Base-by-base conservation (phyloP, 2,797 vertebrate species). In the Phylloscopus collybita region DNA sequence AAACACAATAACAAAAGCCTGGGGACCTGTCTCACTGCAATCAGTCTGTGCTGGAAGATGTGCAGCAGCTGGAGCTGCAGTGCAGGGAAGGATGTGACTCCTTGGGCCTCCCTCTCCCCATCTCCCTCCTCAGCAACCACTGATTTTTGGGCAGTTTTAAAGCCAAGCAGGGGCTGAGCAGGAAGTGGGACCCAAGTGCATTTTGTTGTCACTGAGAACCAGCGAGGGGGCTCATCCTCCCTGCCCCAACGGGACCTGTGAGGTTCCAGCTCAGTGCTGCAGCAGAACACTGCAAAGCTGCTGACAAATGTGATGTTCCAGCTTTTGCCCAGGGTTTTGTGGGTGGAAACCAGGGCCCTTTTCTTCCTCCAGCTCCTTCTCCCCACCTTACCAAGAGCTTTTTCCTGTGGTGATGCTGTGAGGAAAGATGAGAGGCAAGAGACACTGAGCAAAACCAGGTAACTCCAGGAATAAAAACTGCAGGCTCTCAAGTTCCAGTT, bases 161-260 rank as follows among this genome's bases (percentile, higher is more conserved):
- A 49, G 32, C 7, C 4, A 23, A 32, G 1, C 0, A 2, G 49
- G 26, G 16, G 19, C 40, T 0, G 10, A 53, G 76, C 49, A 25
- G 30, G 1, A 0, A 9, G 23, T 9, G 45, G 42, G 17, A 49
- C 6, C 38, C 0, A 14, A 8, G 40, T 4, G 27, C 3, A 0
- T 25, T 38, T 61, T 40, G 16, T 0, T 12, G 47, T 29, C 15
- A 0, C 23, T 22, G 19, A n/a, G 80, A 16, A 10, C 4, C 13
- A 23, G 10, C 4, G 1, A 5, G 57, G 54, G 16, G 53, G 1
- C 6, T n/a, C 26, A 2, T 49, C 42, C 42, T 23, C 42, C 45
- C 53, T 23, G 53, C 6, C 2, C 11, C 0, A 0, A 0, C 23
- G 20, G 51, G 1, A 8, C 36, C 57, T 14, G 1, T 3, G 44